phyloP scores from a whole-genome alignment of 2,888 invertebrate species.

The Dasypolia templi region DNA sequence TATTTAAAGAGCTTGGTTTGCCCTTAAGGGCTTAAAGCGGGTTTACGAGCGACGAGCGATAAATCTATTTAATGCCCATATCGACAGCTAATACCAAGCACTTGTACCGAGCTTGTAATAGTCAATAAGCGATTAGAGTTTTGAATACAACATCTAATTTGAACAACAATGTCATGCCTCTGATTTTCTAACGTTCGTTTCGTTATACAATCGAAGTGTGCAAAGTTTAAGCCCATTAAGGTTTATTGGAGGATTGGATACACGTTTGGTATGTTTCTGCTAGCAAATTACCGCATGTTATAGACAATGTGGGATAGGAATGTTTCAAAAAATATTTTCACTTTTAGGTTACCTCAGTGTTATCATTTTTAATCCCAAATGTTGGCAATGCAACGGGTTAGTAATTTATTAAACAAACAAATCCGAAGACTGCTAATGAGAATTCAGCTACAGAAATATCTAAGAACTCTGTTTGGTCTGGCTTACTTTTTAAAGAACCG shows the following conservation, averaged over 20 bases:
- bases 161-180: background rate
- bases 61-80: constrained; percentile 73
- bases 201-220: background rate
- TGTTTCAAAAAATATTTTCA: background rate
- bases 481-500: background rate
- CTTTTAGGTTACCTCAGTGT: background rate
- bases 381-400: background rate
- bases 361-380: background rate
- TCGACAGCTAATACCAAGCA: constrained; percentile 67
- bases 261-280: background rate
- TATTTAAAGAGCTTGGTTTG: constrained; percentile 53
- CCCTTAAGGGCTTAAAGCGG: constrained; percentile 66
- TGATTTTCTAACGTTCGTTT: background rate
- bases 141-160: constrained; percentile 1
- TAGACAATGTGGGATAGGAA: background rate
- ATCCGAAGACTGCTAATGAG: background rate
- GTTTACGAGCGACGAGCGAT: constrained; percentile 70
- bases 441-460: background rate
- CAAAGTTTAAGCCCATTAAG: background rate
- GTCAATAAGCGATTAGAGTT: constrained; percentile 43
- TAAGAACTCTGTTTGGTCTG: background rate
- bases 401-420: background rate
- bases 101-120: constrained; percentile 43
- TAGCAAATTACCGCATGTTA: background rate
- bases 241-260: no score